Evolutionary conservation across 2,888 invertebrate genomes (phyloP), one percentile per base, ranked within the genome.

Genomic region (Rhorus exstirpatorius): DNA sequence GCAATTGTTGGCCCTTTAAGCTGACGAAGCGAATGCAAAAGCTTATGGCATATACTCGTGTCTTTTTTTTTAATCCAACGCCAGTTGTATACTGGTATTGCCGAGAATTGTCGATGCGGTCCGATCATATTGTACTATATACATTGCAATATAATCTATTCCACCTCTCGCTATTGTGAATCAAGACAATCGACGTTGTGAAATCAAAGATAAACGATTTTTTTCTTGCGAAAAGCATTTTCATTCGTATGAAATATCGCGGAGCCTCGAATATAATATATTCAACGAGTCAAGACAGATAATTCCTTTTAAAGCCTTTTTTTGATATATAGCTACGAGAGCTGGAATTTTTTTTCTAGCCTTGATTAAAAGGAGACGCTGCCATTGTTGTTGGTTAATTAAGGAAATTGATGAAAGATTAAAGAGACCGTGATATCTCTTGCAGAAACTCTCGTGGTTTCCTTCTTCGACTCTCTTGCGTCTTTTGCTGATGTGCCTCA

Each of bases 361-460:
- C 60, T 38, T 26, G 49, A 10, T 51, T 26, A 49, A 1, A 2
- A 12, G 51, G 63, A 35, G 24, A 75, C 19, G 31, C 65, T 51
- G 79, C 87, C 77, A 89, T 90, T 90, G 88, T 90, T 85, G 84
- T 82, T 83, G 83, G 87, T 89, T 91, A 91, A 91, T 91, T 90
- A 90, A 90, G 87, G 86, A 87, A 88, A 89, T 90, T 87, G 89
- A 89, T 89, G 87, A 86, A 86, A 91, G 89, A 90, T 90, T 89
- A 88, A 88, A 87, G 81, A 86, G 77, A 72, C 44, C 51, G 70
- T 82, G 51, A 41, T 71, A 81, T 58, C 77, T 75, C 38, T 75
- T 58, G 60, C 51, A 26, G 65, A 31, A 75, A 81, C 46, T 74
- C 70, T 65, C 58, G 74, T 51, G 31, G 51, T 70, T 67, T 68